Evolutionary conservation across 2,888 invertebrate species (phyloP).

Genomic region (Perizoma affinitatum): DNA sequence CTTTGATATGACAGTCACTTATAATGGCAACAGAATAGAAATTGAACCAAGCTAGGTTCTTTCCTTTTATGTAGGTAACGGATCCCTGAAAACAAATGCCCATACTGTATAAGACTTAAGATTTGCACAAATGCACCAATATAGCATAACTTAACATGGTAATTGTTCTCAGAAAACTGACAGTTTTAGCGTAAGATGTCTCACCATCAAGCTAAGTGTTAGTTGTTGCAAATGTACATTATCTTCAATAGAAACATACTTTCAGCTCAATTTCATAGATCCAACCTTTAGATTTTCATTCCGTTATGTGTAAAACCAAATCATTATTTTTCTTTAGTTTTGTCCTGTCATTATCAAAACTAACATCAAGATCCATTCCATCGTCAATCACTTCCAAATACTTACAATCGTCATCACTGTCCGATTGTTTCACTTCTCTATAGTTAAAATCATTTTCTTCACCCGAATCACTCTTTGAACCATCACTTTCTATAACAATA

Average conservation of each 20-base stretch:
- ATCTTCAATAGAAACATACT: too few relatives aligned
- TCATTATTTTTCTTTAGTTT: slow-evolving; percentile 34
- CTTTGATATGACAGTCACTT: slow-evolving; percentile 29
- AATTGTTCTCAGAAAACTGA: too few relatives aligned
- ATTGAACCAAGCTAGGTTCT: slow-evolving; percentile 5
- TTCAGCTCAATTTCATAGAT: slow-evolving; percentile 11
- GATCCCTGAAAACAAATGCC: not conserved
- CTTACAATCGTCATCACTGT: slow-evolving; percentile 68
- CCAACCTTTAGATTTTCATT: slow-evolving; percentile 35
- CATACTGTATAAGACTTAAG: not conserved
- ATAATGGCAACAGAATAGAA: slow-evolving; percentile 31
- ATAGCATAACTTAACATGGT: too few relatives aligned
- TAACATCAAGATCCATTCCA: slow-evolving; percentile 63
- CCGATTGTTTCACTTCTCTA: slow-evolving; percentile 56
- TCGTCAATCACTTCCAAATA: slow-evolving; percentile 77
- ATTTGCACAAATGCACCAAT: too few relatives aligned
- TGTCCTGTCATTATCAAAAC: slow-evolving; percentile 41
- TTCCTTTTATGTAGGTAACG: not conserved
- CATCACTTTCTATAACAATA: slow-evolving; percentile 53
- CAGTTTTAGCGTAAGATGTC: too few relatives aligned
- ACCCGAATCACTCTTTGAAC: slow-evolving; percentile 44
- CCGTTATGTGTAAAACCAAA: slow-evolving; percentile 45
- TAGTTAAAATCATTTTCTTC: slow-evolving; percentile 44
- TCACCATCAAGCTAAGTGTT: too few relatives aligned
- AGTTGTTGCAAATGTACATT: too few relatives aligned